Conservation (phyloP, 1,140 invertebrate genomes). For the Vanessa tameamea region DNA sequence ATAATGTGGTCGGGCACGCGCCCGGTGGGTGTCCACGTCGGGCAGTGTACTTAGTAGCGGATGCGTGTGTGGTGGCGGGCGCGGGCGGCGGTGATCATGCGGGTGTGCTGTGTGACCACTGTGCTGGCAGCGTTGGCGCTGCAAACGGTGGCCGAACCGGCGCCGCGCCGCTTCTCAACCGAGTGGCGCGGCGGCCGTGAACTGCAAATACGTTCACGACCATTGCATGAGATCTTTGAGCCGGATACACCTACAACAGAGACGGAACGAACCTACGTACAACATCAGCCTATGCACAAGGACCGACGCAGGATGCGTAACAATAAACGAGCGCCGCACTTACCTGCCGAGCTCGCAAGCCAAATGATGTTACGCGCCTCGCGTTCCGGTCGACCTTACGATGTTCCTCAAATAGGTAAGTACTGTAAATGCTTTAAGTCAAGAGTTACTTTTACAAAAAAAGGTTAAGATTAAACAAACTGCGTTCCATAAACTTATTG, state of each 20-base stretch:
- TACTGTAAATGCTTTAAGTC: neutral
- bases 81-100: slow-evolving; percentile 62
- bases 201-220: slow-evolving; percentile 56
- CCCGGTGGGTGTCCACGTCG: slow-evolving; percentile 55
- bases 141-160: slow-evolving; percentile 63
- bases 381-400: slow-evolving; percentile 70
- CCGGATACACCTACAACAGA: slow-evolving; percentile 46
- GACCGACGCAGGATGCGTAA: slow-evolving; percentile 60
- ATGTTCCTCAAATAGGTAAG: slow-evolving; percentile 77
- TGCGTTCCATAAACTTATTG: too few relatives aligned
- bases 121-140: slow-evolving; percentile 71
- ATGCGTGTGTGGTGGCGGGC: slow-evolving; percentile 63
- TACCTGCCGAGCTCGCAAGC: slow-evolving; percentile 68
- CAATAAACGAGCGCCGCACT: slow-evolving; percentile 63
- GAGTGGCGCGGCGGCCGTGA: slow-evolving; percentile 65
- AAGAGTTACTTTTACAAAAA: too few relatives aligned
- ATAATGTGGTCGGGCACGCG: slow-evolving; percentile 75
- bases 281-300: slow-evolving; percentile 50
- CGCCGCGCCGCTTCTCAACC: slow-evolving; percentile 57
- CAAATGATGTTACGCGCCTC: slow-evolving; percentile 75
- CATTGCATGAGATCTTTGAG: slow-evolving; percentile 65
- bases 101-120: slow-evolving; percentile 66
- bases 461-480: too few relatives aligned
- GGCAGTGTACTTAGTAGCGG: slow-evolving; percentile 68
- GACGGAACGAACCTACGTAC: slow-evolving; percentile 40